A percentile compares a stretch with the other conserved stretches of the same genome.
Evolutionary conservation across 2,888 invertebrate genomes (phyloP).

Genomic region (Muschampia plurimacula): DNA sequence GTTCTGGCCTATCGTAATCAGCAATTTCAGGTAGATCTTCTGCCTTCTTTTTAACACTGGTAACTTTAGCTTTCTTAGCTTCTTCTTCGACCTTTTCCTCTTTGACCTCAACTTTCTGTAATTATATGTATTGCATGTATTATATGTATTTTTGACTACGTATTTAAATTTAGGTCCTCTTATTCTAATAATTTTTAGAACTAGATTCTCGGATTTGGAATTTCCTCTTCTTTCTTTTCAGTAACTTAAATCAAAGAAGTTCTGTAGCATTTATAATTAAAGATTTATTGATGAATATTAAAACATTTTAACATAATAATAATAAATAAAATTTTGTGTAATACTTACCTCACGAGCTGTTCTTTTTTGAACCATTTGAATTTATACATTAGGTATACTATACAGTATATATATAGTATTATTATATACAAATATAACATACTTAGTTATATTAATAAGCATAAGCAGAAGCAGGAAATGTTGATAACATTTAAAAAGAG

Average conservation of each 20-base stretch:
- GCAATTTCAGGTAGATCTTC: constrained; percentile 87
- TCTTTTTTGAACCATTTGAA: not conserved
- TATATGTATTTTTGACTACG: not conserved
- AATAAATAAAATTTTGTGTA: not conserved
- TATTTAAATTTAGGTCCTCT: not conserved
- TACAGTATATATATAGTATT: not conserved
- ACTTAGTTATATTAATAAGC: constrained; percentile 21
- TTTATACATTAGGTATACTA: not conserved
- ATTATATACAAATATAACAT: too few species aligned
- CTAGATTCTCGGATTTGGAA: too few species aligned
- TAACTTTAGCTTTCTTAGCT: constrained; percentile 78
- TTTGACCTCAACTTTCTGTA: constrained; percentile 79
- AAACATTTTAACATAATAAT: not conserved
- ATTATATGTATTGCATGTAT: constrained; percentile 39
- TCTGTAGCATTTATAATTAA: not conserved
- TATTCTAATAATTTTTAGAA: not conserved
- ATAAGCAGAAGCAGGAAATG: constrained; percentile 67
- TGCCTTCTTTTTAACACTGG: constrained; percentile 81
- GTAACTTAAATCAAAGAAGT: not conserved
- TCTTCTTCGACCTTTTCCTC: constrained; percentile 78
- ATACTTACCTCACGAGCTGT: constrained; percentile 1
- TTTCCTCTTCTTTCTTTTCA: not conserved
- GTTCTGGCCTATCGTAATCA: constrained; percentile 91
- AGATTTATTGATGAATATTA: not conserved
- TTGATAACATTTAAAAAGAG: constrained; percentile 55